Evolutionary conservation across 2,797 vertebrate species (phyloP).

Genomic region (Anas georgica): DNA sequence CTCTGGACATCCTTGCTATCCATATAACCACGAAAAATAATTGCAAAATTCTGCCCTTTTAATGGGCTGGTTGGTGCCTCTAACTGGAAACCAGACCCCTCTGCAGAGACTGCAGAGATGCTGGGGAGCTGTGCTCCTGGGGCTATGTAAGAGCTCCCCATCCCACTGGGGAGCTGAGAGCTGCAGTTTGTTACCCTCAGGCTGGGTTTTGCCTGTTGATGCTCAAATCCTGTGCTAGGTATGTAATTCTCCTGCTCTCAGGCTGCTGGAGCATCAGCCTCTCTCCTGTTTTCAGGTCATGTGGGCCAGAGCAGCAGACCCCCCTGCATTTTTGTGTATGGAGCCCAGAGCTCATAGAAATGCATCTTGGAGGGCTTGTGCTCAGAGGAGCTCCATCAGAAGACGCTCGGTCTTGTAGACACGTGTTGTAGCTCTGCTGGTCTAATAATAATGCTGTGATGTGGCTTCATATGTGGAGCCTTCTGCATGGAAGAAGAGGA

Average conservation of each 20-base stretch:
- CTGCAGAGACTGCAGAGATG: neutral
- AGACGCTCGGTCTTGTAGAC: neutral
- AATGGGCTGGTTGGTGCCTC: fast-evolving
- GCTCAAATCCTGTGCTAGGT: neutral
- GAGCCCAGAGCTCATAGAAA: neutral
- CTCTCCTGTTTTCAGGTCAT: neutral
- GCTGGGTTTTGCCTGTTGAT: neutral
- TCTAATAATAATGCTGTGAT: neutral
- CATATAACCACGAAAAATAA: fast-evolving
- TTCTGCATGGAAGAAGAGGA: neutral
- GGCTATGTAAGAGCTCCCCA: fast-evolving
- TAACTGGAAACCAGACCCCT: neutral
- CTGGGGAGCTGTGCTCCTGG: fast-evolving
- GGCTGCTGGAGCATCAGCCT: neutral
- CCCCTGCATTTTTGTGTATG: neutral
- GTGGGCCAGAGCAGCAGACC: neutral
- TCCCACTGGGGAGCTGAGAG: neutral
- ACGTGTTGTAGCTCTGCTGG: neutral
- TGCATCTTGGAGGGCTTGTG: neutral
- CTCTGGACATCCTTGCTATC: neutral
- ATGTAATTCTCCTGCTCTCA: neutral
- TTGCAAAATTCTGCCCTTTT: neutral
- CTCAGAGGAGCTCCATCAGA: neutral
- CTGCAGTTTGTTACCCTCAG: neutral
- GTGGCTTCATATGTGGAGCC: fast-evolving